Evolutionary conservation across 2,888 invertebrate species (phyloP), one percentile per base, ranked within the genome.

Genomic region (Meteorus cinctellus): DNA sequence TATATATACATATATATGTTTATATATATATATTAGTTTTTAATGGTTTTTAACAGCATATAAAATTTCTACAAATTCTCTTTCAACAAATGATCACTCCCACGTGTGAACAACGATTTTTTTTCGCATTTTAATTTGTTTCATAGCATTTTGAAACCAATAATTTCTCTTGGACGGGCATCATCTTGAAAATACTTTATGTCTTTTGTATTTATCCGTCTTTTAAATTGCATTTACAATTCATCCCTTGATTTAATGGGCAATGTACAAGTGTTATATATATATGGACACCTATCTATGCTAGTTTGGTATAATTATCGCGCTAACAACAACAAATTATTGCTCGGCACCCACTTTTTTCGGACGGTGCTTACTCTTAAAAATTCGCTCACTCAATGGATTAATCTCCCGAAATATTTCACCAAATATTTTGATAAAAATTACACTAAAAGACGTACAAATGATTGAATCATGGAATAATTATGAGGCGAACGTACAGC

Each of bases 131-230:
- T 80, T 80, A 83, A 63, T 79, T 78, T 77, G 78, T 78, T 55
- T 55, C 55, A 81, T 74, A 77, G 79, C 78, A 79, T 80, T 81
- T 81, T 74, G 80, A 83, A 84, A 80, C 83, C 81, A 85, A 85
- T 83, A 84, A 85, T 81, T 79, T 81, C 19, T 8, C 6, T 81
- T 85, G 86, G 85, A 85, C 85, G 86, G 86, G 84, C 82, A 77
- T 55, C n/a, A 19, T 55, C 19, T 24, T 8, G 19, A 19, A 19
- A 55, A 55, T 80, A 78, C 48, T 68, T 27, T 45, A 24, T 41
- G 24, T 14, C 41, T 10, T 34, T 41, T 29, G 29, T 68, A 8
- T 48, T 68, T n/a, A 16, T 27, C n/a, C 45, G 27, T 67, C 67
- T 45, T 45, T 27, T 27, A 0, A 10, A 14, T 67, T 45, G 36